Evolutionary conservation across 1,140 invertebrate species (phyloP), one percentile per base, ranked within the genome.

Genomic region (Trachymyrmex cornetzi): DNA sequence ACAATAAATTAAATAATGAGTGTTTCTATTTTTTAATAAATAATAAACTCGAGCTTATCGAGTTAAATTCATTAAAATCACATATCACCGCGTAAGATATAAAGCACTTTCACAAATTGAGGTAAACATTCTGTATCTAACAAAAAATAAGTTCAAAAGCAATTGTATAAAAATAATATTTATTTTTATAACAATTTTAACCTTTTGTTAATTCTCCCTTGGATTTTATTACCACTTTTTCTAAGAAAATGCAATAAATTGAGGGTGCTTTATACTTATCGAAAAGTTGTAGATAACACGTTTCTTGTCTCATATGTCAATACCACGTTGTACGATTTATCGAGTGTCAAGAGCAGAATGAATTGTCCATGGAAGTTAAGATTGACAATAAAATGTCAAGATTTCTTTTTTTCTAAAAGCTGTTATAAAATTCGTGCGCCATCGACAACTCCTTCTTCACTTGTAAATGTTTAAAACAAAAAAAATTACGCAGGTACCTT

Each of bases 401-500:
- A 67, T 57, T 38, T 71, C 5, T 44, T 38, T 69, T 48, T 81
- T 38, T 24, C 30, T 22, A 55, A 34, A 81, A 44, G 22, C 55
- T 55, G 14, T 14, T 81, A 67, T 63, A 61, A 75, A 50, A 75
- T 75, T 84, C 24, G 34, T 64, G 67, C 53, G 24, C 34, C 48
- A 59, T 72, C 34, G 55, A 59, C 67, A 82, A 11, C n/a, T 34
- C 24, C 27, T 16, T 57, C 34, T 84, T 38, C 50, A 48, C 24
- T 61, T 74, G 55, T 30, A 30, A 74, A 84, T 74, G 67, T 74
- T 34, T 22, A 59, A 27, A 61, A 38, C 61, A 44, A 16, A 50
- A 38, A 38, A 38, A 38, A 38, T 38, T 38, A 84, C n/a, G 55
- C 12, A 30, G 27, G 14, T 61, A 74, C 9, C 48, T 84, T 61